A percentile compares a stretch with the other conserved stretches of the same genome.
Evolutionary conservation across 1,140 invertebrate genomes (phyloP).

Genomic region (Galendromus occidentalis): DNA sequence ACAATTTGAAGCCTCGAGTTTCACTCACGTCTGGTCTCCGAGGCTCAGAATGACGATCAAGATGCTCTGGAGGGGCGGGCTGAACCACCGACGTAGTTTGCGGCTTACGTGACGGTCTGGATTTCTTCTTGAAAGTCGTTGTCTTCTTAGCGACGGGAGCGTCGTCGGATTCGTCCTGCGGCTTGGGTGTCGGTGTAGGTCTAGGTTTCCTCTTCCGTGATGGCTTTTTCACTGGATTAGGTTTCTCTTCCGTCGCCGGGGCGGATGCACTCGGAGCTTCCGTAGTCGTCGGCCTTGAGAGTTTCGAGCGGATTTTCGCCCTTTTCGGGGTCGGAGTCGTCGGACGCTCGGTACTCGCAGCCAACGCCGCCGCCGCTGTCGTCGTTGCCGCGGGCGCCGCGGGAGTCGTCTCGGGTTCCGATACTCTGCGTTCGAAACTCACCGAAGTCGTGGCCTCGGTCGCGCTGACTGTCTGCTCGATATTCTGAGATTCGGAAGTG

Average conservation of each 20-base stretch:
- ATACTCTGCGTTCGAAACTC: background rate
- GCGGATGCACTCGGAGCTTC: background rate
- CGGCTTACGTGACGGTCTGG: background rate
- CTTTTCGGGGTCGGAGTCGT: background rate
- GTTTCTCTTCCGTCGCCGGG: background rate
- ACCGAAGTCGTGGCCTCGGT: background rate
- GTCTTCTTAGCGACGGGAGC: background rate
- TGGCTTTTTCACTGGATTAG: background rate
- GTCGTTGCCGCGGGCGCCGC: background rate
- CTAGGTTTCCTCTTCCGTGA: background rate
- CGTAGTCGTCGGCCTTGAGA: background rate
- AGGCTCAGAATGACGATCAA: background rate
- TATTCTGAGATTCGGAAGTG: conserved; percentile 2
- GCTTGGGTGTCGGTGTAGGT: background rate
- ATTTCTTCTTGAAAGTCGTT: background rate
- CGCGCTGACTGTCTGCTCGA: background rate
- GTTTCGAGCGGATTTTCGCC: background rate
- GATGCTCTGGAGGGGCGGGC: conserved; percentile 1
- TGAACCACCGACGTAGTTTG: background rate
- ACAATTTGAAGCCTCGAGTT: no score
- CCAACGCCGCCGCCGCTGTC: no score
- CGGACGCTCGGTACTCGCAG: background rate
- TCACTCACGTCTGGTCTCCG: background rate
- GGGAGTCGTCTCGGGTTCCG: background rate
- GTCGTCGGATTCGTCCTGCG: background rate